Base-by-base conservation (phyloP, 2,888 invertebrate genomes). In the Netelia fuscicornis region DNA sequence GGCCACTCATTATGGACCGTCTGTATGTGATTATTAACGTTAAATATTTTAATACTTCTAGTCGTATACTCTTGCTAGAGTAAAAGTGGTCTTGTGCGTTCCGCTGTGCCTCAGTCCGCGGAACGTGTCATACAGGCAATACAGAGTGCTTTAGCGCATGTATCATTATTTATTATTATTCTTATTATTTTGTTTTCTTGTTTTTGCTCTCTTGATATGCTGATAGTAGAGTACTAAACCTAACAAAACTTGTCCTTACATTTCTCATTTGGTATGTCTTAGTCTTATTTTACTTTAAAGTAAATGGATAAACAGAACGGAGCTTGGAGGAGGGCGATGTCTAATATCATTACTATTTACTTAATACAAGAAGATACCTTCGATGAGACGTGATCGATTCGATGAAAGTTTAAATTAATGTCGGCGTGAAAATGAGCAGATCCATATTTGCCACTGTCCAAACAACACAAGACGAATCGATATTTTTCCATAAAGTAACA, bases 41-140 rank as follows among this genome's bases (percentile, higher is more conserved):
- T 80, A 74, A 80, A 80, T 80, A 80, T 72, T 86, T 83, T 93
- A 93, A 93, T 93, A 93, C 93, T 93, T 93, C 93, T 93, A 93
- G 92, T 93, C 93, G 93, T 93, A 93, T 93, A 93, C 93, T 92
- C 92, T 91, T 90, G 90, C 89, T 92, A 93, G 93, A 93, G 93
- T 93, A 93, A 92, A 92, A 92, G 90, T 93, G 93, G 91, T 93
- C 93, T 93, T 90, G 90, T 92, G 91, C 91, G 89, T 89, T 90
- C 90, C 91, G 89, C 89, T 86, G 86, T 86, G 74, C 86, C 86
- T 85, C 81, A 74, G 79, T 83, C 70, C 76, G 85, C 85, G 90
- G 89, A 90, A 91, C 91, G 91, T 92, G 90, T 85, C 89, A 89
- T 92, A 87, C 87, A 93, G 92, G 92, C 92, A 92, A 92, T 92